A percentile compares a stretch with the other conserved stretches of the same genome.
phyloP scores from a whole-genome alignment of 2,888 invertebrate species.

The Masnerella sp. region DNA sequence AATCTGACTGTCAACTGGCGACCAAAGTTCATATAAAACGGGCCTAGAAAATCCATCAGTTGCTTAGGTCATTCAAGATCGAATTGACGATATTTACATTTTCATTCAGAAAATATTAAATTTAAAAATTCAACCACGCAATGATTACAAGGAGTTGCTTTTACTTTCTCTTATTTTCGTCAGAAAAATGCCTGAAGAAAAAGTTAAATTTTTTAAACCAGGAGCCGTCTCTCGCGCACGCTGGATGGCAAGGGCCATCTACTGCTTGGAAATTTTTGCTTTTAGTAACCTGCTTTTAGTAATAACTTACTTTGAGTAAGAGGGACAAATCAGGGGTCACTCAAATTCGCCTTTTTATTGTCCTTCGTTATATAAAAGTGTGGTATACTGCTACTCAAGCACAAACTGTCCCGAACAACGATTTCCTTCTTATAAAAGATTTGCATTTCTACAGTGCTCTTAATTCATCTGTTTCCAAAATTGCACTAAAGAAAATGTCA shows the following conservation, averaged over 20 bases:
- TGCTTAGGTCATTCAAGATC: conserved; percentile 1
- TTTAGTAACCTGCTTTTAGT: conserved; percentile 27
- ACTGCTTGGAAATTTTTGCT: conserved; percentile 16
- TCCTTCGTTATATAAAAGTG: conserved; percentile 36
- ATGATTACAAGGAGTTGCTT: conserved; percentile 11
- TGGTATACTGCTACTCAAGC: conserved; percentile 13
- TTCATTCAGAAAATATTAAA: conserved; percentile 9
- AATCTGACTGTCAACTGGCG: neutral
- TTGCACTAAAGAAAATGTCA: conserved; percentile 33
- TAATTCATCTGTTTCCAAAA: conserved; percentile 19
- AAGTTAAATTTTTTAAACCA: conserved; percentile 19
- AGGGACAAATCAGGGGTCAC: conserved; percentile 2
- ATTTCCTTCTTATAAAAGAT: conserved; percentile 54
- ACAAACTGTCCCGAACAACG: conserved; percentile 7
- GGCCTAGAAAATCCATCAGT: conserved; percentile 3
- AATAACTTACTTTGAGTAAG: neutral
- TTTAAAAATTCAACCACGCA: conserved; percentile 5
- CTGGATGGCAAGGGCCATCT: conserved; percentile 15
- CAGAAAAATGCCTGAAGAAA: conserved; percentile 8
- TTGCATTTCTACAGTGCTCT: conserved; percentile 19
- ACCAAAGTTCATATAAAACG: conserved; percentile 3
- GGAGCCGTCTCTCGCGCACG: conserved; percentile 22
- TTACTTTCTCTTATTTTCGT: conserved; percentile 10
- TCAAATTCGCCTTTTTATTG: conserved; percentile 7
- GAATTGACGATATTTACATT: conserved; percentile 1